Conservation (phyloP, 2,797 vertebrate species). For the Trachurus trachurus region DNA sequence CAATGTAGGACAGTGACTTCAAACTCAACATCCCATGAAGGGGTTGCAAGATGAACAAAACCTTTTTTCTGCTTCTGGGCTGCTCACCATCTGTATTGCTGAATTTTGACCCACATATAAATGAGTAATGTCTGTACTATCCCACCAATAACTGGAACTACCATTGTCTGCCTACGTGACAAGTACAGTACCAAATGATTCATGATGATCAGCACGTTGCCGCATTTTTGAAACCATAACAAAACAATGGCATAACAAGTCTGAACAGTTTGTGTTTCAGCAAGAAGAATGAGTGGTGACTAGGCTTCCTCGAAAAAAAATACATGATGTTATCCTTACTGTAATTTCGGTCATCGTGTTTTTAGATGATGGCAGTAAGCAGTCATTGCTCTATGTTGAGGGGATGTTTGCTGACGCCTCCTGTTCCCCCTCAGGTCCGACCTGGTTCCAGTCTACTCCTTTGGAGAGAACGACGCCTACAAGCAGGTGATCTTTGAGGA, state of each 20-base stretch:
- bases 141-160: not conserved
- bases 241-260: not conserved
- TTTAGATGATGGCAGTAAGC: too few species aligned
- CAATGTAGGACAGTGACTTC: not conserved
- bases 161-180: not conserved
- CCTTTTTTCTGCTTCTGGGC: not conserved
- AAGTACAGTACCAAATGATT: not conserved
- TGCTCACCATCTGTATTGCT: not conserved
- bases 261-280: not conserved
- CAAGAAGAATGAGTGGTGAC: not conserved
- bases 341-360: too few species aligned
- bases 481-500: conserved; percentile 96
- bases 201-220: not conserved
- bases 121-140: not conserved
- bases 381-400: not conserved
- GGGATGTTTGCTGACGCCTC: not conserved
- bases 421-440: conserved; percentile 87
- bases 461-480: conserved; percentile 96
- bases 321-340: too few species aligned
- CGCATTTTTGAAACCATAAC: not conserved
- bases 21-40: not conserved
- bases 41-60: not conserved
- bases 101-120: not conserved
- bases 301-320: not conserved
- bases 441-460: conserved; percentile 96